A percentile compares a stretch with the other conserved stretches of the same genome.
phyloP scores from a whole-genome alignment of 2,797 vertebrate species.

The Etheostoma nigrum region DNA sequence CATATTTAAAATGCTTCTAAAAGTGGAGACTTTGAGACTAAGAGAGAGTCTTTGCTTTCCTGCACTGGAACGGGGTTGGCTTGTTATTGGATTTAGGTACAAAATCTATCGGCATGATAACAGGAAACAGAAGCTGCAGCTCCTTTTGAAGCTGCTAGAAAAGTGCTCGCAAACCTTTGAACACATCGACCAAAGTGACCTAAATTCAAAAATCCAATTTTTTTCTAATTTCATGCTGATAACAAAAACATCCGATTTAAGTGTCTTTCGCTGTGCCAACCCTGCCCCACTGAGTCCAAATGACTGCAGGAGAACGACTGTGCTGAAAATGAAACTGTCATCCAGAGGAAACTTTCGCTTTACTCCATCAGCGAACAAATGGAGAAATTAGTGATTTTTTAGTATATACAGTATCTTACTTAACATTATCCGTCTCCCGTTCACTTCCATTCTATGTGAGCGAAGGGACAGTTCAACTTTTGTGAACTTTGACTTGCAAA shows the following conservation, averaged over 20 bases:
- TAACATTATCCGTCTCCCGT: neutral
- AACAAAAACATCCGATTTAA: slow-evolving; percentile 55
- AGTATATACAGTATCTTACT: neutral
- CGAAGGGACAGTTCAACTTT: no score
- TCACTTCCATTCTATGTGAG: no score
- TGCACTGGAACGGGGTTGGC: slow-evolving; percentile 5
- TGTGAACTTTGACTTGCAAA: no score
- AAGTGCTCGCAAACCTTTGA: slow-evolving; percentile 57
- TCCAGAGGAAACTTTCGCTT: slow-evolving; percentile 12
- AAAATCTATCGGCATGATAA: slow-evolving; percentile 34
- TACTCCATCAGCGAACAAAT: slow-evolving; percentile 1
- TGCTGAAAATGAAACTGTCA: slow-evolving; percentile 24
- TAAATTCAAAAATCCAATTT: slow-evolving; percentile 66
- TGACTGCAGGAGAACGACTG: slow-evolving; percentile 45
- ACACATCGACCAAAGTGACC: slow-evolving; percentile 55
- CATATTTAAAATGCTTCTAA: slow-evolving; percentile 5
- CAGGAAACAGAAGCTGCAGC: slow-evolving; percentile 14
- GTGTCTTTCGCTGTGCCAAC: slow-evolving; percentile 35
- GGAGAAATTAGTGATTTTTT: neutral
- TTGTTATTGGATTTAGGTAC: slow-evolving; percentile 31
- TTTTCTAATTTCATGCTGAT: slow-evolving; percentile 62
- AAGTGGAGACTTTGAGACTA: neutral
- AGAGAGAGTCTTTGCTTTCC: slow-evolving; percentile 9
- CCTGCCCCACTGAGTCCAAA: slow-evolving; percentile 41
- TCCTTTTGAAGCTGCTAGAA: slow-evolving; percentile 48